phyloP scores from a whole-genome alignment of 1,140 invertebrate species.

The Drosophila arizonae region DNA sequence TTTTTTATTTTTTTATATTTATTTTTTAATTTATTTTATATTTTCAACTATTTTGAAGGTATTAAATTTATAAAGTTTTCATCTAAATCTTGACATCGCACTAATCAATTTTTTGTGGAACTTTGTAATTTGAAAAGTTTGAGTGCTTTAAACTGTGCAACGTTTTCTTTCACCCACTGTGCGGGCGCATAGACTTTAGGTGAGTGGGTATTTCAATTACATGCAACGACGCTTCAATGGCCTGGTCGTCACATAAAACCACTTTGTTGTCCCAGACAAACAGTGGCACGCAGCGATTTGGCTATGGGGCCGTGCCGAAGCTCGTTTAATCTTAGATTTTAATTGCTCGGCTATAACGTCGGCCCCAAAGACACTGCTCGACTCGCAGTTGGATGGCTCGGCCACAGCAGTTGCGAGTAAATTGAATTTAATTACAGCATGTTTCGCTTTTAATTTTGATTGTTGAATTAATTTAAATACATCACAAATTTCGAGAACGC shows the following conservation, averaged over 20 bases:
- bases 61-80: no score
- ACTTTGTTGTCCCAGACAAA: constrained; percentile 57
- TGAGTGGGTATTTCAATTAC: constrained; percentile 39
- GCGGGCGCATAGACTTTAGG: constrained; percentile 30
- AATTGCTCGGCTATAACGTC: constrained; percentile 72
- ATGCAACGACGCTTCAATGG: constrained; percentile 51
- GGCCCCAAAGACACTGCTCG: constrained; percentile 13
- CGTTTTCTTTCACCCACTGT: constrained; percentile 18
- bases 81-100: no score
- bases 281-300: constrained; percentile 14
- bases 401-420: constrained; percentile 64
- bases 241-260: constrained; percentile 63
- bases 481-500: constrained; percentile 64
- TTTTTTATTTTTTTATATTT: no score
- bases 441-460: constrained; percentile 69
- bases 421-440: constrained; percentile 77
- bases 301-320: constrained; percentile 41
- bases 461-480: constrained; percentile 67
- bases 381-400: constrained; percentile 3
- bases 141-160: not conserved
- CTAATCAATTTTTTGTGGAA: not conserved
- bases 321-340: constrained; percentile 77
- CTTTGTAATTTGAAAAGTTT: not conserved
- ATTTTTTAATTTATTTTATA: no score
- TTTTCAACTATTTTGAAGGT: not conserved